Evolutionary conservation across 2,113 vertebrate species (phyloP), one percentile per base, ranked within the genome.

Genomic region (Rhegmatorhina hoffmannsi): DNA sequence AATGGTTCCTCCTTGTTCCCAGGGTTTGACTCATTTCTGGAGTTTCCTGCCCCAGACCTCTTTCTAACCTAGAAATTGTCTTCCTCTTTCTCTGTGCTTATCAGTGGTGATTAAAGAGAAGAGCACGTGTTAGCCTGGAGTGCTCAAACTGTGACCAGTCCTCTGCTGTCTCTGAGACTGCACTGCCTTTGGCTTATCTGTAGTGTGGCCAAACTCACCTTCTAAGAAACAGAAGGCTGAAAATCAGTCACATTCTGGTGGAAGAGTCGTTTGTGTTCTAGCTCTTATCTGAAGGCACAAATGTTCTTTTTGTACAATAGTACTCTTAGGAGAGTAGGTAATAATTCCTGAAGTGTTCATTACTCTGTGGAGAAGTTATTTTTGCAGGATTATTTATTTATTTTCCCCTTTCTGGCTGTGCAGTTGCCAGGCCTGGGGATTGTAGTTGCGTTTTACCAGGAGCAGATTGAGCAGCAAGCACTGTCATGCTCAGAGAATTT

Each of bases 41-140:
- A 49, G 7, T 50, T 60, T 70, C 26, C 21, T 3, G 1, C 2
- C 17, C 9, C 3, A 21, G n/a, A 7, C 13, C 0, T 0, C 36
- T 70, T 67, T 84, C 56, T 70, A 75, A 70, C 20, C 3, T 66
- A 53, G 38, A 33, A 43, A 34, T 52, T 38, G 8, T 55, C 26
- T 76, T 88, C 52, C 29, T 73, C 1, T 38, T 77, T 89, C n/a
- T 69, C 44, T n/a, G 13, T 80, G 36, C 17, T 44, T 66, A 7
- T 29, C 43, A 34, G 11, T 40, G 69, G 44, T 6, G 10, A 24
- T 12, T 60, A 33, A 34, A 52, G 73, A 50, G 67, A 76, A 47
- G 52, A 82, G 21, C 7, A 2, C 34, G 11, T 18, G 7, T 50
- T 43, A 84, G 44, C 50, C 52, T 58, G 43, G 36, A 10, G 76